These are phyloP conservation scores for Troides helena DNA, from an alignment of 2,888 invertebrate species.

Conservation along the genomic window DNA sequence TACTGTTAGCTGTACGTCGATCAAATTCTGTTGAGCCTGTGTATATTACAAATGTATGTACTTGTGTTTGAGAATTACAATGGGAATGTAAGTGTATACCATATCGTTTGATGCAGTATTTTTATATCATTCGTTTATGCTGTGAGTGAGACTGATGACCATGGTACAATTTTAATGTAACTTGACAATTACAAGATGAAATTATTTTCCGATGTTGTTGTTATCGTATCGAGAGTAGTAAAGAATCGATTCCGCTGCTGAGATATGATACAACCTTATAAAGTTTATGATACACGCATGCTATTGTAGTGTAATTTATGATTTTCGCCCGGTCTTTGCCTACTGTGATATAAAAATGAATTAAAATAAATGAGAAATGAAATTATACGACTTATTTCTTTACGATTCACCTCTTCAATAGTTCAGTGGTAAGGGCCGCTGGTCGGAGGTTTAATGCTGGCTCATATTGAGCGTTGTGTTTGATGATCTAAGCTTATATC, in stretches of 20 bases:
- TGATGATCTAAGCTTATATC: conserved; percentile 65
- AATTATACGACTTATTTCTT: conserved; percentile 54
- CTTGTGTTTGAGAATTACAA: conserved; percentile 31
- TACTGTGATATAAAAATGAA: conserved; percentile 70
- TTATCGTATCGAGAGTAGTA: conserved; percentile 32
- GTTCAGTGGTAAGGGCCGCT: conserved; percentile 58
- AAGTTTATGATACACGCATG: conserved; percentile 72
- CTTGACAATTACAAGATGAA: conserved; percentile 53
- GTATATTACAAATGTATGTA: conserved; percentile 50
- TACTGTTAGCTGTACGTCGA: conserved; percentile 67
- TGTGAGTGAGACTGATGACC: conserved; percentile 74
- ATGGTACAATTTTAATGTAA: conserved; percentile 73
- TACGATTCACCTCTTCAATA: conserved; percentile 63
- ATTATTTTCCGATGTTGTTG: conserved; percentile 63
- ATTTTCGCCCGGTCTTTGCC: conserved; percentile 79
- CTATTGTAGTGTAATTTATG: conserved; percentile 73
- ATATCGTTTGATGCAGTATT: conserved; percentile 75
- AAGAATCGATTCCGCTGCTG: conserved; percentile 23
- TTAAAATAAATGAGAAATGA: conserved; percentile 46
- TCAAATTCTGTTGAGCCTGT: conserved; percentile 64
- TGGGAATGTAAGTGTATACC: conserved; percentile 45
- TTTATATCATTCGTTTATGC: conserved; percentile 72
- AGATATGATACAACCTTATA: conserved; percentile 41
- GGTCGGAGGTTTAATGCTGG: conserved; percentile 70
- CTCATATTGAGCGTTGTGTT: conserved; percentile 78